Evolutionary conservation across 2,888 invertebrate genomes (phyloP), one percentile per base, ranked within the genome.

Genomic region (Lepidochitona cinerea): DNA sequence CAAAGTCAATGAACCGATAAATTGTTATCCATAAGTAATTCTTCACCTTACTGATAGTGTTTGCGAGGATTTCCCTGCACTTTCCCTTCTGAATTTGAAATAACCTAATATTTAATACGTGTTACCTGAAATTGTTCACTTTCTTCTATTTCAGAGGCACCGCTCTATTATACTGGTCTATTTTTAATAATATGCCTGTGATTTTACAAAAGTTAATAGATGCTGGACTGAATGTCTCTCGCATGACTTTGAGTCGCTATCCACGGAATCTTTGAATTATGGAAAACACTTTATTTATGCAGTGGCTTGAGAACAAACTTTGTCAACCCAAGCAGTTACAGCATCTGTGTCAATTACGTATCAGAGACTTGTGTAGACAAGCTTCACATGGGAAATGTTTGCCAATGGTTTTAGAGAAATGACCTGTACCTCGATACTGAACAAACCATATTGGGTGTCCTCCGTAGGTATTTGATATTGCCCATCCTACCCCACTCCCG

Each of bases 131-230:
- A n/a, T n/a, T n/a, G n/a, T n/a, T n/a, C n/a, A n/a, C n/a, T n/a
- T n/a, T n/a, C n/a, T n/a, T n/a, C 53, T 23, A 18, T 76, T 77
- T 9, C 73, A 84, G 84, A 41, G 79, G 77, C 32, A 81, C 81
- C 5, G 77, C 79, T 26, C 80, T 83, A 7, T 33, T 84, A 66
- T 84, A 84, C 76, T 84, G 84, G 84, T 80, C 84, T n/a, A 78
- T 84, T 29, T 82, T 83, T 71, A 84, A 82, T 75, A 78, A 77
- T 32, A 73, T 82, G 23, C 76, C 79, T 52, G 72, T 66, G 41
- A 76, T 77, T 3, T 73, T 83, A 26, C 72, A 72, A 35, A 70
- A 82, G 35, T 70, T 84, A n/a, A 71, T 84, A 9, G 70, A 78
- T 37, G 79, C 80, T 9, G 83, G 83, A 7, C 81, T 75, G 0